Conservation (phyloP, 2,797 vertebrate genomes). For the Ibycter americanus region DNA sequence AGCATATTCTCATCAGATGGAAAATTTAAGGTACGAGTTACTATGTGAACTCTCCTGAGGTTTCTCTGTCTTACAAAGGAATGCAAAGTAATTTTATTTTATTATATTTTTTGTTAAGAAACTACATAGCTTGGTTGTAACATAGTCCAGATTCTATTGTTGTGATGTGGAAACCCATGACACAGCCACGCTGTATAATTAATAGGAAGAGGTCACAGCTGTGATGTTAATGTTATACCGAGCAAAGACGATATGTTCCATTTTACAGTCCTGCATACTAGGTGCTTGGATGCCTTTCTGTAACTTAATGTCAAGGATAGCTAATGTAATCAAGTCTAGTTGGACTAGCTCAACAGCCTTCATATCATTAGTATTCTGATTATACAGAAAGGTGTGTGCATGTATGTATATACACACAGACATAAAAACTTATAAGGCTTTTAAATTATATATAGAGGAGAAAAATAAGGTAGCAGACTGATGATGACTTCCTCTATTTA, state of each 20-base stretch:
- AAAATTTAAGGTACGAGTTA: constrained; percentile 91
- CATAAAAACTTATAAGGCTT: neutral
- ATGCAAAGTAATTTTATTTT: neutral
- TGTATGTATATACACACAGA: neutral
- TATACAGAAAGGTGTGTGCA: neutral
- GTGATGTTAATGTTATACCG: neutral
- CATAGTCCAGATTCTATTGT: neutral
- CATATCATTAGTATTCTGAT: neutral
- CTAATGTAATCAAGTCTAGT: neutral
- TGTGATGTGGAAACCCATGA: neutral
- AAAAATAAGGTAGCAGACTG: neutral
- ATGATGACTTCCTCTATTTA: neutral
- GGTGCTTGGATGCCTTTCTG: neutral
- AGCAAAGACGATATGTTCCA: neutral
- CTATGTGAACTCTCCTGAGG: neutral
- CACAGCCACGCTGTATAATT: neutral
- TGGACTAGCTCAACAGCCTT: neutral
- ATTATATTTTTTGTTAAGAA: neutral
- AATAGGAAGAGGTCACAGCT: neutral
- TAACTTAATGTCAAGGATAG: neutral
- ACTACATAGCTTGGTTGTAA: neutral
- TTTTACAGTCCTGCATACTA: neutral
- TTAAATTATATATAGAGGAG: neutral
- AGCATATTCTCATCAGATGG: constrained; percentile 98
- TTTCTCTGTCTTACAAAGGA: neutral